Base-by-base conservation (phyloP, 2,113 vertebrate species). In the Heloderma charlesbogerti region DNA sequence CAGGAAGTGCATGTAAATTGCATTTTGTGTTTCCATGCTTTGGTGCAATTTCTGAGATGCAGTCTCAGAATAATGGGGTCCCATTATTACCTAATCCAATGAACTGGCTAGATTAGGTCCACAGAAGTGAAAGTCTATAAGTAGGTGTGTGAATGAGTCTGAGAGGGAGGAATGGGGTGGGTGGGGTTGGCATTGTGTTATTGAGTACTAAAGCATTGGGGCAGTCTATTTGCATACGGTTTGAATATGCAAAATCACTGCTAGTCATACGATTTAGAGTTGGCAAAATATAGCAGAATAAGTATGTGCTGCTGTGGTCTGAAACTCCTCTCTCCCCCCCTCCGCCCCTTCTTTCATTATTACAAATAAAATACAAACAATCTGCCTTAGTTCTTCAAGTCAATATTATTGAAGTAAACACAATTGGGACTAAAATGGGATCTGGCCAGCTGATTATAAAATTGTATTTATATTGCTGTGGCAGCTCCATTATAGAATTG, bases 391-490 rank as follows among this genome's bases (percentile, higher is more conserved):
- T 78, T 71, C 51, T 16, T 43, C n/a, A n/a, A 6, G 31, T 88
- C 74, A 80, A 34, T 69, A 69, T 78, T 91, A 15, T 54, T 91
- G 63, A 88, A 87, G 51, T 16, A 84, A 74, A 69, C 66, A 69
- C 66, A 84, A 57, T 57, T 7, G 40, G 63, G 27, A 48, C 25
- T 31, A 74, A 43, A 22, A 75, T 1, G 66, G 51, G 43, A 91
- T 48, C n/a, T 9, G 18, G 13, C 74, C 43, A 43, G 27, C n/a
- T 54, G n/a, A 85, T 27, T n/a, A 5, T 27, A 89, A 80, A 74
- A 84, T 69, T 48, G 7, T 69, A 69, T 82, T 83, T 84, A 51
- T 78, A 51, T 48, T 8, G 37, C 75, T 22, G 48, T 12, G 13
- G 25, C 8, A 40, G 34, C 34, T 74, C 31, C 51, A 71, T 85